These are phyloP conservation scores for Triplophysa siluroides DNA, from an alignment of 2,113 vertebrate species.

Conservation along the genomic window DNA sequence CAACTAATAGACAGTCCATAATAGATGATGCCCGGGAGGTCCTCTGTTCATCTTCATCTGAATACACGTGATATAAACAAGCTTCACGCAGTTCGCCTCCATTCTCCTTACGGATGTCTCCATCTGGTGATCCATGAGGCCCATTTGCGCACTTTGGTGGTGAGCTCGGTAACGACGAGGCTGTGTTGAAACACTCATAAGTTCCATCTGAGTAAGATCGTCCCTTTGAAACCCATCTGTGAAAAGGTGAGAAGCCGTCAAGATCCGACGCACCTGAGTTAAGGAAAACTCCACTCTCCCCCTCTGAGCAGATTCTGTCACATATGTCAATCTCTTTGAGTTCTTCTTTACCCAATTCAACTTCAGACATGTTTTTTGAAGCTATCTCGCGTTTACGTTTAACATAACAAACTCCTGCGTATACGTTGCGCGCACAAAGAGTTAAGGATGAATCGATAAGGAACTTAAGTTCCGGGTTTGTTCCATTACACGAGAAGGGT, in stretches of 20 bases:
- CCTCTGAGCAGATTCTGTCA: slow-evolving; percentile 58
- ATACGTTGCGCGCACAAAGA: slow-evolving; percentile 7
- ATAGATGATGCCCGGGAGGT: slow-evolving; percentile 79
- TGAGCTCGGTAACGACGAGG: background rate
- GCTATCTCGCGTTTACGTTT: background rate
- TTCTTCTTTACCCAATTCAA: slow-evolving; percentile 55
- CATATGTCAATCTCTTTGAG: slow-evolving; percentile 76
- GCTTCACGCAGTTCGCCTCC: slow-evolving; percentile 16
- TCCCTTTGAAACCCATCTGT: slow-evolving; percentile 60
- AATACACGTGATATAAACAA: slow-evolving; percentile 30
- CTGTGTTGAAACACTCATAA: background rate
- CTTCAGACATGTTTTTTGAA: slow-evolving; percentile 62
- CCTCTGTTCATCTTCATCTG: slow-evolving; percentile 12
- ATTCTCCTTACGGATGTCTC: slow-evolving; percentile 7
- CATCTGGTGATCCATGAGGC: background rate
- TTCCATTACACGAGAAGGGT: slow-evolving; percentile 55
- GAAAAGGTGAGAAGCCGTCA: slow-evolving; percentile 64
- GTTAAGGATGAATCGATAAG: slow-evolving; percentile 42
- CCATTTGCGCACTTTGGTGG: background rate
- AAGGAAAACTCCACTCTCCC: slow-evolving; percentile 67
- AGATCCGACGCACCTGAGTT: slow-evolving; percentile 51
- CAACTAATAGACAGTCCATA: slow-evolving; percentile 88
- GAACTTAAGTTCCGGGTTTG: slow-evolving; percentile 68
- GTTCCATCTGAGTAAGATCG: background rate
- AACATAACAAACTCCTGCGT: background rate